Evolutionary conservation across 2,113 vertebrate species (phyloP), one percentile per base, ranked within the genome.

Genomic region (Paramormyrops kingsleyae): DNA sequence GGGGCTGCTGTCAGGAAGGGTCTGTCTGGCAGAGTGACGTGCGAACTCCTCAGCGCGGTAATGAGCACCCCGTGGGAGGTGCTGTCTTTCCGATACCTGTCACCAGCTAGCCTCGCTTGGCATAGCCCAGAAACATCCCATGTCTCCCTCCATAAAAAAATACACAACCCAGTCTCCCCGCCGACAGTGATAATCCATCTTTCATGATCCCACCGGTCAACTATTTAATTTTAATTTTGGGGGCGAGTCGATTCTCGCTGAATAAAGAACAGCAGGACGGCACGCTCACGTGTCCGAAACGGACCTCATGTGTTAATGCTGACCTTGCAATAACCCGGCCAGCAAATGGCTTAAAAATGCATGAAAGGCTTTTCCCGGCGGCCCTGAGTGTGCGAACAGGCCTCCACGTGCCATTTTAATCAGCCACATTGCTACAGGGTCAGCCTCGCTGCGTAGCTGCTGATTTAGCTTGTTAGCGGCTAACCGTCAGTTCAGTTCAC

Each of bases 21-120:
- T 86, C 84, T 86, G 44, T 31, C 47, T 50, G 4, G 24, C n/a
- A 35, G 84, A 86, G 24, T 50, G 84, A 86, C 47, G 13, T 5
- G 46, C 27, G 1, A 0, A 52, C 13, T 86, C 84, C n/a, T 50
- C 46, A 27, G 21, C 5, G 49, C 84, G 46, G n/a, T 86, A 86
- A 86, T 86, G 47, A 50, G 84, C 21, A 86, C n/a, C 19, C 44
- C 47, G 84, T 52, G 84, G 84, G 84, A 86, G 84, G 84, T 6
- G 84, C 47, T 27, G 84, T 50, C 47, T 50, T 21, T 52, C 84
- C 21, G 4, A 53, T 53, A 87, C n/a, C 27, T 87, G 85, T 87
- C 85, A 87, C 85, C 13, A 50, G n/a, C n/a, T 6, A 27, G 85
- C n/a, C 49, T 35, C 31, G 0, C 47, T 52, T 24, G n/a, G 84